Percentiles rank a stretch among this genome's conserved stretches.
Conservation (phyloP, 2,888 invertebrate genomes). For the Alviniconcha strummeri region DNA sequence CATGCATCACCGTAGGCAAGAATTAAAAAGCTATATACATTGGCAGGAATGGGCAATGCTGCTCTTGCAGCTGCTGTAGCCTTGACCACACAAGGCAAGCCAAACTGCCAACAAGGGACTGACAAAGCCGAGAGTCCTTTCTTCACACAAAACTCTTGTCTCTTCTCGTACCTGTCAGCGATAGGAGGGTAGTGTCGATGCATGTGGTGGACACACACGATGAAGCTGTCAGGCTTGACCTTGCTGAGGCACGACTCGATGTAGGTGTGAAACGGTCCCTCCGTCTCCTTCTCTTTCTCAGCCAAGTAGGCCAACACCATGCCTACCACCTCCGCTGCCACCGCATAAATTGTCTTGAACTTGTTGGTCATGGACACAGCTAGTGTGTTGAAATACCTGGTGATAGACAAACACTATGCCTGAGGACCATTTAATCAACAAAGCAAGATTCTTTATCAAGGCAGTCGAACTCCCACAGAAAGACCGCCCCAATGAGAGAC, state of each 20-base stretch:
- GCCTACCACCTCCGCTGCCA: slow-evolving; percentile 71
- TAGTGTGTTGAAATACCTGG: slow-evolving; percentile 66
- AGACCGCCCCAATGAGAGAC: too few species aligned
- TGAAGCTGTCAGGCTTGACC: slow-evolving; percentile 65
- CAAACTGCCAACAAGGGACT: too few species aligned
- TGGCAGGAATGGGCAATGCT: too few species aligned
- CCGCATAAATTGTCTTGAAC: slow-evolving; percentile 67
- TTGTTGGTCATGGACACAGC: slow-evolving; percentile 65
- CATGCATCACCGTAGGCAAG: too few species aligned
- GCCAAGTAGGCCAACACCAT: slow-evolving; percentile 74
- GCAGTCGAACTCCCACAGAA: too few species aligned
- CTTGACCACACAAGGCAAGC: too few species aligned
- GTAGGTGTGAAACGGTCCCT: slow-evolving; percentile 58
- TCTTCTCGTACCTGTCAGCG: slow-evolving; percentile 74
- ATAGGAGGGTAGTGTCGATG: slow-evolving; percentile 77
- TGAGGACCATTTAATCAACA: too few species aligned
- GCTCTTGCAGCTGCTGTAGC: too few species aligned
- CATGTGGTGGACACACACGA: slow-evolving; percentile 75
- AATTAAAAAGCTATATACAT: too few species aligned
- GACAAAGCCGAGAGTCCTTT: too few species aligned
- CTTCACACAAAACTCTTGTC: too few species aligned
- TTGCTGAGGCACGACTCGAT: slow-evolving; percentile 55
- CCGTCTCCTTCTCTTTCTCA: slow-evolving; percentile 53
- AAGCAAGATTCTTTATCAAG: too few species aligned
- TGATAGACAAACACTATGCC: background rate